These are phyloP conservation scores for Protula sp. DNA, from an alignment of 2,888 invertebrate species.

Conservation along the genomic window DNA sequence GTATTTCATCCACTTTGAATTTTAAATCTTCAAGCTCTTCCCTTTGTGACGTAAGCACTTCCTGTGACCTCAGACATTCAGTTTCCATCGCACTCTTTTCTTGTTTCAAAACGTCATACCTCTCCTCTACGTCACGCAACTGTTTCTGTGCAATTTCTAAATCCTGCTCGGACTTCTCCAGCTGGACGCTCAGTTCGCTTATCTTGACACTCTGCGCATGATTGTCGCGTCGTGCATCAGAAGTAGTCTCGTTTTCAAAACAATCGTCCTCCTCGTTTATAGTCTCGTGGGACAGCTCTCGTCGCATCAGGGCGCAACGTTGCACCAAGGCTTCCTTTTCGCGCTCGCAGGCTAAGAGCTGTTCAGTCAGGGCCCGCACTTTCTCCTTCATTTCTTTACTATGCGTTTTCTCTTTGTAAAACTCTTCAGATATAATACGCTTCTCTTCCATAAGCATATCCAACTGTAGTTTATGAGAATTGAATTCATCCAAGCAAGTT, in stretches of 20 bases:
- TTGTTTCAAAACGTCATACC: no score
- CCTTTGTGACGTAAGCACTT: no score
- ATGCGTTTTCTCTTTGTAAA: neutral
- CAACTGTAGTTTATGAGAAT: neutral
- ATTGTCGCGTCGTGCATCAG: neutral
- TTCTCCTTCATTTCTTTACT: neutral
- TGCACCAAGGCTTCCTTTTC: neutral
- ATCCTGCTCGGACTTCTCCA: constrained; percentile 5
- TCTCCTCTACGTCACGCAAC: no score
- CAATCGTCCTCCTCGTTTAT: neutral
- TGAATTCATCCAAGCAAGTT: neutral
- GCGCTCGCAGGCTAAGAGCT: neutral
- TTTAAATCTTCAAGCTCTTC: constrained; percentile 4
- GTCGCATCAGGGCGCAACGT: neutral
- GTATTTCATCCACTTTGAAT: neutral
- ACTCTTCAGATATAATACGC: constrained; percentile 5
- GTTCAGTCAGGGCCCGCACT: neutral
- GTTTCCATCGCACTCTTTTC: no score
- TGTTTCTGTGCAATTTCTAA: no score
- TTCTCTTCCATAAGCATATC: constrained; percentile 6
- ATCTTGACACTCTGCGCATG: neutral
- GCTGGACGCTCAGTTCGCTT: neutral
- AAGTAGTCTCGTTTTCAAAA: neutral
- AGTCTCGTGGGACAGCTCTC: neutral
- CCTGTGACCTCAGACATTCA: no score